Evolutionary conservation across 2,888 invertebrate genomes (phyloP).

Genomic region (Aproaerema taeniolella): DNA sequence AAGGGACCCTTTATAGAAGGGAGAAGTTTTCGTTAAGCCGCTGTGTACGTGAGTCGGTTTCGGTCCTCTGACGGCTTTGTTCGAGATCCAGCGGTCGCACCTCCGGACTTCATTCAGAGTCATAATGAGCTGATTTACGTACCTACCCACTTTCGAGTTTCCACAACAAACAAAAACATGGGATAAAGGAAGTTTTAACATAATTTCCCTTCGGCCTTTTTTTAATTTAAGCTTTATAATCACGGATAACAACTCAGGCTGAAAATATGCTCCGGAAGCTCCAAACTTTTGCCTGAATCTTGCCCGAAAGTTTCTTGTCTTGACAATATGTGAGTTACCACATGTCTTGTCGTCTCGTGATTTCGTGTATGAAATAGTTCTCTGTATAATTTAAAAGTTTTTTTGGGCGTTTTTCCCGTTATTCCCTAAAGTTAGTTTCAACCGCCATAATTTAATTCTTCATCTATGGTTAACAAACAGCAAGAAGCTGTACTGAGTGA

Average conservation of each 20-base stretch:
- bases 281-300: neutral
- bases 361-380: neutral
- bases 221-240: neutral
- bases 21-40: constrained; percentile 9
- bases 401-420: neutral
- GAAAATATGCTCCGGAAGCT: neutral
- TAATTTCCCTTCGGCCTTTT: neutral
- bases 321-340: neutral
- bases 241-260: neutral
- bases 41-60: neutral
- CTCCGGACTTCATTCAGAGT: neutral
- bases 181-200: constrained; percentile 6
- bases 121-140: constrained; percentile 13
- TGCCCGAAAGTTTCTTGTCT: no score
- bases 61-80: neutral
- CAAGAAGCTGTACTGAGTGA: no score
- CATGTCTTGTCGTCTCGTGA: no score
- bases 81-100: neutral
- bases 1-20: constrained; percentile 1
- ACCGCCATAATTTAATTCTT: no score
- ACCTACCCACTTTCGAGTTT: neutral
- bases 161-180: constrained; percentile 3
- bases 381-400: neutral
- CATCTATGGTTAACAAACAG: no score
- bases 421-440: no score